Percentiles rank a stretch among this genome's conserved stretches.
These are phyloP conservation scores for Probaryconus sp. DNA, from an alignment of 1,140 invertebrate species.

Conservation along the genomic window DNA sequence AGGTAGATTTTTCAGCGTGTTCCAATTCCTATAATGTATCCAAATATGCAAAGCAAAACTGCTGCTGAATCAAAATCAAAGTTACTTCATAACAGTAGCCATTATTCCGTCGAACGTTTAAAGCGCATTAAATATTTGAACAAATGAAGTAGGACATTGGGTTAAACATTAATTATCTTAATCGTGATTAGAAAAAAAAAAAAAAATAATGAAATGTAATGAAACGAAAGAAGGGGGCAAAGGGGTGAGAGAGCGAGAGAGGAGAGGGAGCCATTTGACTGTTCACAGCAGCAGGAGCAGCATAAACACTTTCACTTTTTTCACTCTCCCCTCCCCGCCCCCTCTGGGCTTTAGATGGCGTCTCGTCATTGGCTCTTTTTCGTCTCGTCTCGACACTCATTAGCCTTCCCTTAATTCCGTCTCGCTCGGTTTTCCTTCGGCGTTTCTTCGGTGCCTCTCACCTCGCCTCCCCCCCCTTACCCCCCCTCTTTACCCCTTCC, in stretches of 20 bases:
- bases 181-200: conserved; percentile 49
- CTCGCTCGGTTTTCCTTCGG: conserved; percentile 49
- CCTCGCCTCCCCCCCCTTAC: conserved; percentile 47
- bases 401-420: conserved; percentile 59
- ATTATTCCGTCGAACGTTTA: background rate
- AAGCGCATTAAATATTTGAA: conserved; percentile 18
- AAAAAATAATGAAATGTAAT: conserved; percentile 46
- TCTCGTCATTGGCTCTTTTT: conserved; percentile 68
- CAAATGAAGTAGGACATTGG: conserved; percentile 30
- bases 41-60: too few relatives aligned
- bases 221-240: conserved; percentile 3
- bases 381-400: conserved; percentile 64
- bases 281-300: conserved; percentile 56
- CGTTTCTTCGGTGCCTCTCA: conserved; percentile 48
- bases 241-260: background rate
- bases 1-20: too few relatives aligned
- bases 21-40: too few relatives aligned
- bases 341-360: conserved; percentile 24
- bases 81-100: too few relatives aligned
- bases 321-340: conserved; percentile 62
- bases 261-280: conserved; percentile 49
- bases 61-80: too few relatives aligned
- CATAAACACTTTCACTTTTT: conserved; percentile 75
- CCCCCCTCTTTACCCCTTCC: conserved; percentile 14
- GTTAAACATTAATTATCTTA: conserved; percentile 44